phyloP scores from a whole-genome alignment of 2,888 invertebrate species.

The Tachina fera region DNA sequence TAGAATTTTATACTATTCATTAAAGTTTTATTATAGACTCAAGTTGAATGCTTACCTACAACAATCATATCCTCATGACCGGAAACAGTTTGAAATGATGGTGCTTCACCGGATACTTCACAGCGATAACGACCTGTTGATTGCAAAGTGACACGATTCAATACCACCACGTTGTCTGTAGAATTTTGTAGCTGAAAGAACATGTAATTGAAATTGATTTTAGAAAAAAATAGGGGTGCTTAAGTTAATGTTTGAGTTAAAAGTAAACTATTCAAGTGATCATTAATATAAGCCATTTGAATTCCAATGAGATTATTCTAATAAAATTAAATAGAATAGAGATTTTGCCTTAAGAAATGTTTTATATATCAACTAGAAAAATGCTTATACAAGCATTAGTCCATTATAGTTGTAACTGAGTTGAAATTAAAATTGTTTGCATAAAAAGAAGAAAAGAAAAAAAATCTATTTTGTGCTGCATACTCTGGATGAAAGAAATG shows the following conservation, averaged over 20 bases:
- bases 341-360: too few species aligned
- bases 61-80: slow-evolving; percentile 90
- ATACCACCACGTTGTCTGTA: slow-evolving; percentile 86
- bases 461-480: too few species aligned
- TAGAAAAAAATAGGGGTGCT: not conserved
- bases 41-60: slow-evolving; percentile 85
- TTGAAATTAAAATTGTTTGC: too few species aligned
- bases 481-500: too few species aligned
- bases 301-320: not conserved
- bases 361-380: too few species aligned
- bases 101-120: slow-evolving; percentile 91
- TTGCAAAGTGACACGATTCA: slow-evolving; percentile 87
- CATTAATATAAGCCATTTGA: not conserved
- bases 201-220: not conserved
- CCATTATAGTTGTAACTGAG: too few species aligned
- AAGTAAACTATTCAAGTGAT: not conserved
- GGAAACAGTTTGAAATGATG: slow-evolving; percentile 90
- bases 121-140: slow-evolving; percentile 90
- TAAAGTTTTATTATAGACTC: slow-evolving; percentile 60
- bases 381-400: too few species aligned
- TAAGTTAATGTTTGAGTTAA: not conserved
- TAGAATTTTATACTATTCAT: slow-evolving; percentile 2
- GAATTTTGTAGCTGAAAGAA: slow-evolving; percentile 85
- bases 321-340: not conserved
- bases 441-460: too few species aligned